phyloP scores from a whole-genome alignment of 2,113 vertebrate species.

The Crotalus tigris region DNA sequence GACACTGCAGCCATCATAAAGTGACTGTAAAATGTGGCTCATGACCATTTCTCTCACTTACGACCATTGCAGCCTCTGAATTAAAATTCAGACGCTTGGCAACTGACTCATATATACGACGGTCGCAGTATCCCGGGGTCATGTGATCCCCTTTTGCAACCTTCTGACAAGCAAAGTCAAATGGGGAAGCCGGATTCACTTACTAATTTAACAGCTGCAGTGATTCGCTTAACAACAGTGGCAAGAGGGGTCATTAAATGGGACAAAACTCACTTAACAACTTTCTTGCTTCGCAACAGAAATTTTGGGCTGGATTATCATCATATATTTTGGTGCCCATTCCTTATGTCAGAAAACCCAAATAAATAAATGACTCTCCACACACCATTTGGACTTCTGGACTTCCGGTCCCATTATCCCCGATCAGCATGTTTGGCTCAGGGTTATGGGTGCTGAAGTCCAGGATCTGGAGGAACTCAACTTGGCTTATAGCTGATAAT shows the following conservation, averaged over 20 bases:
- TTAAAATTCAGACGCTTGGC: neutral
- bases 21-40: neutral
- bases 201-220: neutral
- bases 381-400: neutral
- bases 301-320: neutral
- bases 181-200: neutral
- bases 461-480: neutral
- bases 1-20: neutral
- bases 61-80: neutral
- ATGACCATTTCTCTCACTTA: neutral
- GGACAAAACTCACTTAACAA: neutral
- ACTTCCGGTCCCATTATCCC: neutral
- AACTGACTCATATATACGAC: neutral
- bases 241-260: neutral
- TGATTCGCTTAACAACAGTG: neutral
- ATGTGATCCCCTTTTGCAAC: accelerated
- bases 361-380: neutral
- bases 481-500: neutral
- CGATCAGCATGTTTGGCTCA: neutral
- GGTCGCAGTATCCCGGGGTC: neutral
- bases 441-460: neutral
- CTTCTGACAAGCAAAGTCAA: neutral
- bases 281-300: neutral
- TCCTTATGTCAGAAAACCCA: neutral
- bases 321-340: neutral